These are phyloP conservation scores for Condylostylus longicornis DNA, from an alignment of 1,140 invertebrate species.

Conservation along the genomic window DNA sequence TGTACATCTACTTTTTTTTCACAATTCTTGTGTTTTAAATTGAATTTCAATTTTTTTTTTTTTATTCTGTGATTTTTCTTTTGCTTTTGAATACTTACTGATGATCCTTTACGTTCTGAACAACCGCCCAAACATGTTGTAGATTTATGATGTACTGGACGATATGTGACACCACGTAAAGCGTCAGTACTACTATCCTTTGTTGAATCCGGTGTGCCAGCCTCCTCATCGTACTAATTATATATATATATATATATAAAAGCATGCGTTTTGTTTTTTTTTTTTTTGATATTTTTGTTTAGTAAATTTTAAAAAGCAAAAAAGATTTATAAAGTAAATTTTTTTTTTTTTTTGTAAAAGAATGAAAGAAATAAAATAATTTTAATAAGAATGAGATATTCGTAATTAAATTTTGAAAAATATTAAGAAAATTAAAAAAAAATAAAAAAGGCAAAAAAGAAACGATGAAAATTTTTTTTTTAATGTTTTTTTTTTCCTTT, in stretches of 20 bases:
- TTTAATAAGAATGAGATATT: too few relatives aligned
- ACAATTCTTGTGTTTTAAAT: neutral
- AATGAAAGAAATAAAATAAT: conserved; percentile 27
- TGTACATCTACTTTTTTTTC: too few relatives aligned
- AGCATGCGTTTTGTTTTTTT: neutral
- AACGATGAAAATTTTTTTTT: too few relatives aligned
- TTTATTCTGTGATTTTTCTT: conserved; percentile 2
- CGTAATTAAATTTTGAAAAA: too few relatives aligned
- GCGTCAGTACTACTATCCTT: conserved; percentile 31
- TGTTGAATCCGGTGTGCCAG: conserved; percentile 35
- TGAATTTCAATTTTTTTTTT: conserved; percentile 2
- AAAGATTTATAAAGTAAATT: conserved; percentile 8
- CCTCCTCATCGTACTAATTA: conserved; percentile 33
- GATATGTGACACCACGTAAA: conserved; percentile 33
- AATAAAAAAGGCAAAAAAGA: too few relatives aligned
- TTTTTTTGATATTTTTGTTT: conserved; percentile 1
- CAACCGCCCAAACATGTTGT: conserved; percentile 42
- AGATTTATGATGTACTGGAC: conserved; percentile 33
- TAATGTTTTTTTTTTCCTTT: too few relatives aligned
- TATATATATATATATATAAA: conserved; percentile 1
- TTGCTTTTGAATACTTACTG: conserved; percentile 38
- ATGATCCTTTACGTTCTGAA: conserved; percentile 41
- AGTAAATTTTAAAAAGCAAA: too few relatives aligned
- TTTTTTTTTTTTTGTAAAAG: conserved; percentile 22
- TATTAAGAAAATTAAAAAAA: too few relatives aligned